These are phyloP conservation scores for Dinoponera quadriceps DNA, from an alignment of 1,140 invertebrate species.

Conservation along the genomic window DNA sequence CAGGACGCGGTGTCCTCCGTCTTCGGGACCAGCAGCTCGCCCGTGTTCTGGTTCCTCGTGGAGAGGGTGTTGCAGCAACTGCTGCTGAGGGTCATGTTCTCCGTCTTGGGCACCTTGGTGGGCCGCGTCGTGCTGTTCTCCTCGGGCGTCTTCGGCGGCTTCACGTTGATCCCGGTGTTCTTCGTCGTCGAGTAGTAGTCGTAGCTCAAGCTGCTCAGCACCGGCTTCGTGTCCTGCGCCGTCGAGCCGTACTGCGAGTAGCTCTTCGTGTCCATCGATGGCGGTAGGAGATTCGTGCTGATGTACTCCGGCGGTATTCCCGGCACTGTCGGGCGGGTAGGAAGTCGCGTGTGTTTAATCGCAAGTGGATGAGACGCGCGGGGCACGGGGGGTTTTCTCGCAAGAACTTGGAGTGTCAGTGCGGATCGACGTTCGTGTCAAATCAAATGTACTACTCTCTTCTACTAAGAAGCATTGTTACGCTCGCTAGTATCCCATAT, in stretches of 20 bases:
- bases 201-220: constrained; percentile 82
- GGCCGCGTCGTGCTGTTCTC: constrained; percentile 73
- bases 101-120: constrained; percentile 85
- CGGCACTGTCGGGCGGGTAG: constrained; percentile 78
- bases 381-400: neutral
- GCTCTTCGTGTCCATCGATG: constrained; percentile 82
- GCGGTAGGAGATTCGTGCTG: constrained; percentile 82
- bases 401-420: neutral
- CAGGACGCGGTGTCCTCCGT: constrained; percentile 85
- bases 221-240: constrained; percentile 81
- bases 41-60: constrained; percentile 81
- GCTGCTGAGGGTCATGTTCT: constrained; percentile 81
- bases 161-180: constrained; percentile 81
- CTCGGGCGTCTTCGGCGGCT: constrained; percentile 87
- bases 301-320: constrained; percentile 84
- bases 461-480: constrained; percentile 18
- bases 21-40: constrained; percentile 89
- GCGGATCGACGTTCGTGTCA: neutral
- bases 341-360: constrained; percentile 35
- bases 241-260: constrained; percentile 80
- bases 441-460: constrained; percentile 24
- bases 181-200: constrained; percentile 83
- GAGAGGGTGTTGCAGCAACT: constrained; percentile 86
- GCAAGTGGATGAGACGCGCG: too few relatives aligned
- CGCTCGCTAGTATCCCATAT: neutral